phyloP scores from a whole-genome alignment of 2,888 invertebrate genomes.

The Tenthredo scrophulariae region DNA sequence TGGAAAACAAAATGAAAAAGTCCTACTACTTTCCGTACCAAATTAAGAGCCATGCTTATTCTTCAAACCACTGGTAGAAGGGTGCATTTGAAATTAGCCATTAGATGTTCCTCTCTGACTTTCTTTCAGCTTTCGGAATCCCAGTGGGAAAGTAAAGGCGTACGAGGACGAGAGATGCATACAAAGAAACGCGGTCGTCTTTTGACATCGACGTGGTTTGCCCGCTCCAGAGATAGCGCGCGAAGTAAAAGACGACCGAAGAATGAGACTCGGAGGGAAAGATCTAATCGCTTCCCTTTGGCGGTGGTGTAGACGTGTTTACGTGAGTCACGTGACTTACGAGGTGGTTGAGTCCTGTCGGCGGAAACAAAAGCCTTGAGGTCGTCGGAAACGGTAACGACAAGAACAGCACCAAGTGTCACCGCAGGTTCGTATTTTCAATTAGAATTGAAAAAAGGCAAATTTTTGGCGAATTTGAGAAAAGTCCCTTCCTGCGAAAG shows the following conservation, averaged over 20 bases:
- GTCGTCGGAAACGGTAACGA: conserved; percentile 38
- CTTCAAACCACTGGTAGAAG: not conserved
- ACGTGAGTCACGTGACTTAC: conserved; percentile 72
- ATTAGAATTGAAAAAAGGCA: not conserved
- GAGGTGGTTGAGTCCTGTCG: conserved; percentile 55
- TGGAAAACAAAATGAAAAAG: not conserved
- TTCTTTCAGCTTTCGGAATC: not conserved
- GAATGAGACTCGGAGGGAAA: conserved; percentile 57
- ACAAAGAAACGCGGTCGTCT: conserved; percentile 47
- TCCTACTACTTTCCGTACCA: not conserved
- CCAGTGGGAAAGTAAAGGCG: not conserved
- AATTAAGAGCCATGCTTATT: not conserved
- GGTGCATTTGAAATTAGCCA: not conserved
- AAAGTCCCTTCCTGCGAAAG: not conserved
- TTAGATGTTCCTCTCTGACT: not conserved
- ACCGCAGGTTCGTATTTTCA: not conserved
- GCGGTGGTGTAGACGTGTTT: conserved; percentile 59
- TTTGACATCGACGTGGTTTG: not conserved
- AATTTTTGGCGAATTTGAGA: not conserved
- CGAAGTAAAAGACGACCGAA: conserved; percentile 27
- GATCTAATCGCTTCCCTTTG: conserved; percentile 67
- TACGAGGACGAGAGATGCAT: not conserved
- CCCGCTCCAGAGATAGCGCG: not conserved
- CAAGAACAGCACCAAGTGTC: not conserved
- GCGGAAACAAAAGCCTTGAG: conserved; percentile 64